Percentiles rank a stretch among this genome's conserved stretches.
Evolutionary conservation across 2,797 vertebrate genomes (phyloP).

Genomic region (Microchirus variegatus): DNA sequence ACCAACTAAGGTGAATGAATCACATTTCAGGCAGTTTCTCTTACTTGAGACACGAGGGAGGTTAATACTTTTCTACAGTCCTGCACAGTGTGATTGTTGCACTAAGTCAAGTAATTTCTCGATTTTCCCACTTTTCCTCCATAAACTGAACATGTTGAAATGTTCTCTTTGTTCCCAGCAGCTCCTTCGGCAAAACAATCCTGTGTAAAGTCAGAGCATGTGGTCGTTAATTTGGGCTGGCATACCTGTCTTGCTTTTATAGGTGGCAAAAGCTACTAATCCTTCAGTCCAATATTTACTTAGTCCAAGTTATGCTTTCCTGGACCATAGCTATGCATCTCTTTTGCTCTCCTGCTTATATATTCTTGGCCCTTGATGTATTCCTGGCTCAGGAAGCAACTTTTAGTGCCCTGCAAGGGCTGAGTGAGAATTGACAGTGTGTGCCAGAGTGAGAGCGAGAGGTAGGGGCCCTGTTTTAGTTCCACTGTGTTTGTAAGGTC

Average conservation of each 20-base stretch:
- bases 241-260: constrained; percentile 75
- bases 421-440: constrained; percentile 80
- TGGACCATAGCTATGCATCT: constrained; percentile 74
- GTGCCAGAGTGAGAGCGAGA: constrained; percentile 75
- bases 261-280: constrained; percentile 81
- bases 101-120: constrained; percentile 54
- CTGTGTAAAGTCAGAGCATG: constrained; percentile 60
- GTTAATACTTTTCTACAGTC: constrained; percentile 25
- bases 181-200: constrained; percentile 70
- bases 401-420: constrained; percentile 80
- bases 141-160: constrained; percentile 74
- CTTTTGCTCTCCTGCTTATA: constrained; percentile 64
- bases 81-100: constrained; percentile 54
- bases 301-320: constrained; percentile 79
- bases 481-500: constrained; percentile 83
- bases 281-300: constrained; percentile 77
- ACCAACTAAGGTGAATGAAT: constrained; percentile 2
- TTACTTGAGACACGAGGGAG: background rate
- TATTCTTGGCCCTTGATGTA: constrained; percentile 81
- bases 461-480: constrained; percentile 76
- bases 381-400: constrained; percentile 79
- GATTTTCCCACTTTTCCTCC: constrained; percentile 50
- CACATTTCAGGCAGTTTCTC: background rate
- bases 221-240: constrained; percentile 66
- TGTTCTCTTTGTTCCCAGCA: constrained; percentile 66